Conservation (phyloP, 2,113 vertebrate species). For the Ranitomeya imitator region DNA sequence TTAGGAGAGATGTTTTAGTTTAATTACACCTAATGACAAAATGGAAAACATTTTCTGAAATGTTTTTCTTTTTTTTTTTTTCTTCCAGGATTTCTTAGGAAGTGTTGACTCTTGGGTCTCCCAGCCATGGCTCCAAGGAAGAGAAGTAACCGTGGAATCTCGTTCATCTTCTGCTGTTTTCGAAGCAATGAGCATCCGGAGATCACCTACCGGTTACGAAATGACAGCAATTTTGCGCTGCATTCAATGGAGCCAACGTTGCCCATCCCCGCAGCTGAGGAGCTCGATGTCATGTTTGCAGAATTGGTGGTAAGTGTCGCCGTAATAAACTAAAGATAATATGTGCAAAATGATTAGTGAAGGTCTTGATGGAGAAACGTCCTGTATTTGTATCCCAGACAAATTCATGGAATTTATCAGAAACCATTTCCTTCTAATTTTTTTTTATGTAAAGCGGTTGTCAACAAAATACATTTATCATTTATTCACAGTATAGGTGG, state of each 20-base stretch:
- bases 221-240: slow-evolving; percentile 89
- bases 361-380: neutral
- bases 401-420: no score
- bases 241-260: slow-evolving; percentile 92
- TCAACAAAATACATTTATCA: no score
- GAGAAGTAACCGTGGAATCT: slow-evolving; percentile 83
- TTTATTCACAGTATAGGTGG: no score
- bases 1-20: no score
- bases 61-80: slow-evolving; percentile 37
- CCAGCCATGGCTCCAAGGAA: slow-evolving; percentile 92
- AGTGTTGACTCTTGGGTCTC: slow-evolving; percentile 63
- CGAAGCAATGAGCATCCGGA: slow-evolving; percentile 92
- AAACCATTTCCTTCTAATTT: no score
- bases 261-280: slow-evolving; percentile 89
- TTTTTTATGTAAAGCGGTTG: no score
- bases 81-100: slow-evolving; percentile 71
- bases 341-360: neutral
- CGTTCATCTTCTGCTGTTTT: slow-evolving; percentile 97
- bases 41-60: neutral
- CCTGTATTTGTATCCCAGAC: neutral
- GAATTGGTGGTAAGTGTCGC: slow-evolving; percentile 88
- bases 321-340: neutral
- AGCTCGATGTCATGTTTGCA: slow-evolving; percentile 92
- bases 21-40: neutral
- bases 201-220: slow-evolving; percentile 94